Conservation (phyloP, 2,888 invertebrate species). For the Phasia obesa region DNA sequence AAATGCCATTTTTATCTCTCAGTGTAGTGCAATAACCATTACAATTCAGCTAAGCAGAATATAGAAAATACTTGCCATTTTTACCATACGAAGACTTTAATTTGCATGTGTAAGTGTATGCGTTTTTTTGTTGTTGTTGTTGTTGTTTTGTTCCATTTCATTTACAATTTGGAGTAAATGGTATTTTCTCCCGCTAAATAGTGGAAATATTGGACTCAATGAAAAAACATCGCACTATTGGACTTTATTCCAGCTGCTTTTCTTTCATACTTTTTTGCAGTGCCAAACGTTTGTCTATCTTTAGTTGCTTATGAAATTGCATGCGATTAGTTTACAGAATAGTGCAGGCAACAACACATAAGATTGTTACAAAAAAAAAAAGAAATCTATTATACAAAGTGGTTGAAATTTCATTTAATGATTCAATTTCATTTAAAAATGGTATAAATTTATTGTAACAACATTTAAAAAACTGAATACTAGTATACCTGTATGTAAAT, state of each 20-base stretch:
- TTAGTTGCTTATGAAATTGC: slow-evolving; percentile 60
- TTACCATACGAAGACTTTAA: slow-evolving; percentile 6
- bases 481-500: slow-evolving; percentile 12
- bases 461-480: slow-evolving; percentile 52
- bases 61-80: slow-evolving; percentile 40
- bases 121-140: no score
- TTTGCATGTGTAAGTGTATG: slow-evolving; percentile 10
- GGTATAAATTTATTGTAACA: slow-evolving; percentile 60
- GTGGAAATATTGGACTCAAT: slow-evolving; percentile 53
- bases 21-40: slow-evolving; percentile 15
- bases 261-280: neutral
- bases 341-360: slow-evolving; percentile 18
- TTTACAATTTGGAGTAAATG: slow-evolving; percentile 48
- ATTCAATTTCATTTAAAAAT: slow-evolving; percentile 68
- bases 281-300: slow-evolving; percentile 29
- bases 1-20: neutral
- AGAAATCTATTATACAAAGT: slow-evolving; percentile 35
- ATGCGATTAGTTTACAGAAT: slow-evolving; percentile 58
- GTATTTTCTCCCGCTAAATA: slow-evolving; percentile 64
- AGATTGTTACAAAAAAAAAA: slow-evolving; percentile 1
- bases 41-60: slow-evolving; percentile 44
- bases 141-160: slow-evolving; percentile 7
- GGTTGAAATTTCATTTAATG: slow-evolving; percentile 69
- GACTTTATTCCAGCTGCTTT: slow-evolving; percentile 24
- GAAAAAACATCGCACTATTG: slow-evolving; percentile 33